Evolutionary conservation across 2,888 invertebrate species (phyloP).

Genomic region (Eledona agricola): DNA sequence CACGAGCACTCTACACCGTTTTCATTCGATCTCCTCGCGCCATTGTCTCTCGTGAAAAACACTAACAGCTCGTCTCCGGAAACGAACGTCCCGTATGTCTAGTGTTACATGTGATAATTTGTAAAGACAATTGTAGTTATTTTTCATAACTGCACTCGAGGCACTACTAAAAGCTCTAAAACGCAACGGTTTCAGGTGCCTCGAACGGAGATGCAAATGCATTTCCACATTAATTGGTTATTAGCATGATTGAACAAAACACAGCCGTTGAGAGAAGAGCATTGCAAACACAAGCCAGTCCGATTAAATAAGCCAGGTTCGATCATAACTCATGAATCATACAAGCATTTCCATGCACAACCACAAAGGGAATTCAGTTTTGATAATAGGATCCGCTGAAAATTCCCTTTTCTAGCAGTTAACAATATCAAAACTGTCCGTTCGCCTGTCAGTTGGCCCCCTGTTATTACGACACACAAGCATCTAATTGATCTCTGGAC

Average conservation of each 20-base stretch:
- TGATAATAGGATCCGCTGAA: conserved; percentile 27
- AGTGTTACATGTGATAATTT: conserved; percentile 1
- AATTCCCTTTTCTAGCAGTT: neutral
- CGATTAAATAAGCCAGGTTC: conserved; percentile 51
- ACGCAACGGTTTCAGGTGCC: too few species aligned
- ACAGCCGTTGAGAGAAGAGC: conserved; percentile 45
- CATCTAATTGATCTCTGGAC: conserved; percentile 28
- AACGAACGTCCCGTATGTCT: conserved; percentile 4
- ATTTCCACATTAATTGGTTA: conserved; percentile 51
- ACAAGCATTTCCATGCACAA: conserved; percentile 45
- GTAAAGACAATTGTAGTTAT: neutral
- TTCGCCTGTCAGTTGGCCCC: conserved; percentile 16
- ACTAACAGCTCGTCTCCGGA: conserved; percentile 15
- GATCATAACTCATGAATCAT: conserved; percentile 54
- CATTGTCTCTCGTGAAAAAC: conserved; percentile 40
- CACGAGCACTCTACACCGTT: conserved; percentile 42
- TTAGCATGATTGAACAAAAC: conserved; percentile 56
- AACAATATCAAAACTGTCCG: conserved; percentile 24
- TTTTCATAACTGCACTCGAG: neutral
- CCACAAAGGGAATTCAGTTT: conserved; percentile 39
- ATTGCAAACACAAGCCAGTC: conserved; percentile 49
- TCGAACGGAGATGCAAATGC: too few species aligned
- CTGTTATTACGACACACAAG: conserved; percentile 22
- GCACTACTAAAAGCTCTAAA: neutral
- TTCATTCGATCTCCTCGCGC: conserved; percentile 45